Conservation (phyloP, 2,888 invertebrate genomes). For the Gryllus longicercus region DNA sequence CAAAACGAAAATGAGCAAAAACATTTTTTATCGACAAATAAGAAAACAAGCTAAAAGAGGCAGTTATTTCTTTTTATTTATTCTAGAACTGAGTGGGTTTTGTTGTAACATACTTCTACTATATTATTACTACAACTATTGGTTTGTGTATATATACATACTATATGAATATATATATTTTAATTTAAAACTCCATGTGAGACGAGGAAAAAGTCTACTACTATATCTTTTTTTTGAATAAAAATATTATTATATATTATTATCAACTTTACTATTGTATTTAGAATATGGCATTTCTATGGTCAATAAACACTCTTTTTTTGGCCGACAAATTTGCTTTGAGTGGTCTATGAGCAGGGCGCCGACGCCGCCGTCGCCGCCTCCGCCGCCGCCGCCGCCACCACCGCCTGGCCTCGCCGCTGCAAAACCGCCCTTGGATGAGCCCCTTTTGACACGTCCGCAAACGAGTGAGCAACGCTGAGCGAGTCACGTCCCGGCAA, state of each 20-base stretch:
- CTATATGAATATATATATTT: conserved; percentile 24
- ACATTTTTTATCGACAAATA: neutral
- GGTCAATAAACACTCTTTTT: conserved; percentile 35
- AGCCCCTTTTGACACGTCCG: too few relatives aligned
- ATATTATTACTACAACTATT: conserved; percentile 11
- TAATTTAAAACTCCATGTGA: conserved; percentile 28
- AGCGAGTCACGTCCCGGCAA: too few relatives aligned
- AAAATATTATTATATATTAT: neutral
- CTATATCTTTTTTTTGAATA: neutral
- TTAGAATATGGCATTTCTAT: conserved; percentile 36
- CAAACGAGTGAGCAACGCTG: too few relatives aligned
- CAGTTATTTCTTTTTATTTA: neutral
- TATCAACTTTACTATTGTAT: conserved; percentile 31
- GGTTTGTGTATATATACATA: conserved; percentile 26
- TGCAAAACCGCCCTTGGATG: too few relatives aligned
- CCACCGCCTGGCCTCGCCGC: neutral
- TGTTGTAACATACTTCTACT: conserved; percentile 19
- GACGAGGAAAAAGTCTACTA: conserved; percentile 24
- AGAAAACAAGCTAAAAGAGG: neutral
- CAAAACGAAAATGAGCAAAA: neutral
- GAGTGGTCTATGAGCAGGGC: conserved; percentile 50
- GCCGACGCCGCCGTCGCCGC: conserved; percentile 45
- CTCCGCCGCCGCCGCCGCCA: conserved; percentile 10
- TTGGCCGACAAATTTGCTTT: conserved; percentile 24
- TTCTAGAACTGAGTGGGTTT: conserved; percentile 11